Percentiles rank a stretch among this genome's conserved stretches.
phyloP scores from a whole-genome alignment of 2,113 vertebrate genomes.

The Megaceryle torquata region DNA sequence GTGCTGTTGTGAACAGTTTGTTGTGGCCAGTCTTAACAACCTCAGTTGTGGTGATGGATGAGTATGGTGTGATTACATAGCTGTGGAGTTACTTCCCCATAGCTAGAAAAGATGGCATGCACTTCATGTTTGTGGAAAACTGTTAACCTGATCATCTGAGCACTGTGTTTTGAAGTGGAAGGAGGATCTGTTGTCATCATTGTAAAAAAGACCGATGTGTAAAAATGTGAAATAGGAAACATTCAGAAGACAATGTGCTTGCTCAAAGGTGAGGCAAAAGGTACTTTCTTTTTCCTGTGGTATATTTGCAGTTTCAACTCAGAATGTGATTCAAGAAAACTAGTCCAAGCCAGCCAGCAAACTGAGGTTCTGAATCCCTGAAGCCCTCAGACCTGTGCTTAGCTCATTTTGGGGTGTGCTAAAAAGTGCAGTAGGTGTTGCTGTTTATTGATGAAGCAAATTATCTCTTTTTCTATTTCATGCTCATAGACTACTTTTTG shows the following conservation, averaged over 20 bases:
- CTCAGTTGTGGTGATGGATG: background rate
- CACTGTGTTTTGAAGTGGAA: background rate
- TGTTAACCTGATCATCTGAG: background rate
- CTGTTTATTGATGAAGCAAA: background rate
- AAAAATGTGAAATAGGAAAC: background rate
- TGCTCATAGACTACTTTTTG: background rate
- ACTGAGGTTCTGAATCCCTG: background rate
- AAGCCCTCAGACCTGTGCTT: background rate
- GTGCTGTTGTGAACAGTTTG: background rate
- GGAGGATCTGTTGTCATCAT: background rate
- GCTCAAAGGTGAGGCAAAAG: background rate
- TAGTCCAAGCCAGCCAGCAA: background rate
- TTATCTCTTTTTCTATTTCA: background rate
- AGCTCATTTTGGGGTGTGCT: background rate
- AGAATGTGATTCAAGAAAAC: background rate
- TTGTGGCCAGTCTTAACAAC: background rate
- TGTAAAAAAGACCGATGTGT: background rate
- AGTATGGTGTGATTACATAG: background rate
- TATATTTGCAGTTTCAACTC: background rate
- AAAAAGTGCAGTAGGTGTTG: accelerated
- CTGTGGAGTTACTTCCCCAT: background rate
- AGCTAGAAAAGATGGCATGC: background rate
- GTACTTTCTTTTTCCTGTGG: background rate
- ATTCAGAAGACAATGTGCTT: background rate
- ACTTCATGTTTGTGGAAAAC: background rate